These are phyloP conservation scores for Romanogobio albipinnatus DNA, from an alignment of 2,113 vertebrate species.

Conservation along the genomic window DNA sequence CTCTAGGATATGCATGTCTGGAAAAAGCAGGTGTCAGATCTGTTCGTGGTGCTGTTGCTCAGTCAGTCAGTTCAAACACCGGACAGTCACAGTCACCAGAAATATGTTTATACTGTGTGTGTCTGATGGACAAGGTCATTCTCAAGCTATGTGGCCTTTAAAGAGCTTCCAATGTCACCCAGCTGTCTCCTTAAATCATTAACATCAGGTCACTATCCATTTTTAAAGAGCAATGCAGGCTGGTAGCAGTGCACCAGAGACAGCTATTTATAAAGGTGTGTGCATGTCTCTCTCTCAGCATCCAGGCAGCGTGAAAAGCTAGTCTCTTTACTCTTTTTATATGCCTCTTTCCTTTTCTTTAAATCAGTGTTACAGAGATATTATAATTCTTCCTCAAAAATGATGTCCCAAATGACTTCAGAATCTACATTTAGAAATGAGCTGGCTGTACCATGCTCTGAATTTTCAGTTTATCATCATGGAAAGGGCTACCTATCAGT, in stretches of 20 bases:
- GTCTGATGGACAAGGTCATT: slow-evolving; percentile 9
- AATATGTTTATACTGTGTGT: background rate
- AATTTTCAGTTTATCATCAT: too few species aligned
- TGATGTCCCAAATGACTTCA: background rate
- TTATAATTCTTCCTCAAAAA: background rate
- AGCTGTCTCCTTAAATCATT: slow-evolving; percentile 63
- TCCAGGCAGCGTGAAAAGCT: background rate
- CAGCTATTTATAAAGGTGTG: slow-evolving; percentile 51
- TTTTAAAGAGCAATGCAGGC: slow-evolving; percentile 63
- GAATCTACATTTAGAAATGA: background rate
- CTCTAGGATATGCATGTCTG: background rate
- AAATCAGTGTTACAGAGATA: background rate
- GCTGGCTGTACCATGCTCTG: background rate
- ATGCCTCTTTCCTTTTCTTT: background rate
- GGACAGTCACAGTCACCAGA: background rate
- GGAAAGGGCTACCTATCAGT: background rate
- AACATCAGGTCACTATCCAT: slow-evolving; percentile 62
- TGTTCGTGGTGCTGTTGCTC: background rate
- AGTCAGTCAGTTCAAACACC: background rate
- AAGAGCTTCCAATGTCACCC: slow-evolving; percentile 35
- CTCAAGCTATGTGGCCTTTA: background rate
- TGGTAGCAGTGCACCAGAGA: slow-evolving; percentile 17
- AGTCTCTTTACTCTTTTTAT: slow-evolving; percentile 2
- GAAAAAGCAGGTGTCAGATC: background rate
- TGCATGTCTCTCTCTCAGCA: background rate